Percentiles rank a stretch among this genome's conserved stretches.
Evolutionary conservation across 2,797 vertebrate species (phyloP).

Genomic region (Mormyrus hasselquistii): DNA sequence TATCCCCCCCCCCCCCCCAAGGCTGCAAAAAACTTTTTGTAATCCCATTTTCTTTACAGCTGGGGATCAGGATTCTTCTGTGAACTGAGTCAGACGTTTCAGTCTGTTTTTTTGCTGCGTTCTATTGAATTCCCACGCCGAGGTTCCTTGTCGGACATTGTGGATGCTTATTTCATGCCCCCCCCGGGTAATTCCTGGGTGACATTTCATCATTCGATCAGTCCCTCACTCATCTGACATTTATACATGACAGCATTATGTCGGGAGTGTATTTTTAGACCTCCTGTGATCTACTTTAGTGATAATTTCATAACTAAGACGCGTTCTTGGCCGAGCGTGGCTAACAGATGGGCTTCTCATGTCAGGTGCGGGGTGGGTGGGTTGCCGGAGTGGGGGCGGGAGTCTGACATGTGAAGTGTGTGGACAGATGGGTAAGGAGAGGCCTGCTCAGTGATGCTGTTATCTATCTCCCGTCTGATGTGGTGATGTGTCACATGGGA

Average conservation of each 20-base stretch:
- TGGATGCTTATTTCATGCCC: background rate
- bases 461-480: background rate
- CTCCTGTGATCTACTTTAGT: constrained; percentile 9
- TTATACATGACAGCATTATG: background rate
- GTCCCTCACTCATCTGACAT: background rate
- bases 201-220: background rate
- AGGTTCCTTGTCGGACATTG: background rate
- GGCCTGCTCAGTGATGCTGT: background rate
- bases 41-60: background rate
- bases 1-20: background rate
- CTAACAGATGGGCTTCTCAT: constrained; percentile 36
- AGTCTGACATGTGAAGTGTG: constrained; percentile 14
- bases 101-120: background rate
- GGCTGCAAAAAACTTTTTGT: background rate
- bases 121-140: background rate
- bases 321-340: constrained; percentile 30
- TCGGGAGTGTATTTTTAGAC: constrained; percentile 4
- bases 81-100: background rate
- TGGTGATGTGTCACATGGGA: background rate
- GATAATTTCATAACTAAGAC: constrained; percentile 11
- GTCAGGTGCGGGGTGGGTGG: constrained; percentile 29
- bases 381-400: background rate
- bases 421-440: constrained; percentile 15
- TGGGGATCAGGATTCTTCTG: background rate
- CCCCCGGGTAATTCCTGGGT: background rate